Evolutionary conservation across 2,113 vertebrate species (phyloP), one percentile per base, ranked within the genome.

Genomic region (Sapayoa aenigma): DNA sequence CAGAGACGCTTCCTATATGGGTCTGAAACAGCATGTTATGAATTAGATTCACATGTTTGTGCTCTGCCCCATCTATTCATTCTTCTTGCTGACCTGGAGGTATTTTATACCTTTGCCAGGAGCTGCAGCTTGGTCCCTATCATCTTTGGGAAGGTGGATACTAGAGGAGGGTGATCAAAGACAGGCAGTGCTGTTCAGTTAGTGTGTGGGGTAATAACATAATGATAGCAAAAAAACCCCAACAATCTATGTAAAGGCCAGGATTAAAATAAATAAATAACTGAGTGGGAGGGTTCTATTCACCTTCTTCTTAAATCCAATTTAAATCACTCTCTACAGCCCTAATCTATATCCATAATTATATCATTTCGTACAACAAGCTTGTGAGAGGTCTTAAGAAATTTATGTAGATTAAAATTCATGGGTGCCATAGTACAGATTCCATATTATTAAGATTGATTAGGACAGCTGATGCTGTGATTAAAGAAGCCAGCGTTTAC

Each of bases 361-460:
- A 96, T 94, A 98, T 97, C 90, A 95, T 97, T 97, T 96, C 85
- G 4, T 97, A 95, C 96, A 97, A 97, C 96, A 96, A 97, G 96
- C 96, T 96, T 96, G 96, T 2, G 7, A 96, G 96, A 97, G 92
- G 95, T 96, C 95, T 97, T 97, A 93, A 94, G 95, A 97, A 97
- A 98, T 97, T 97, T 97, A 98, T 98, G 97, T 97, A 97, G 97
- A 98, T 97, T 97, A 97, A 97, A 98, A 97, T 97, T 97, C 97
- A 97, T 97, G 96, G 96, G 89, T 97, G 90, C 96, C 92, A 96
- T 95, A 95, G 96, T 96, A 96, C 95, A 92, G 89, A 96, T 96
- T 97, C 96, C 88, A 93, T 97, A 97, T 97, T 98, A 98, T 98
- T 97, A 97, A 98, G 97, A 98, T 97, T 97, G 97, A 98, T 98